Evolutionary conservation across 2,797 vertebrate genomes (phyloP).

Genomic region (Orientallactaga sibirica): DNA sequence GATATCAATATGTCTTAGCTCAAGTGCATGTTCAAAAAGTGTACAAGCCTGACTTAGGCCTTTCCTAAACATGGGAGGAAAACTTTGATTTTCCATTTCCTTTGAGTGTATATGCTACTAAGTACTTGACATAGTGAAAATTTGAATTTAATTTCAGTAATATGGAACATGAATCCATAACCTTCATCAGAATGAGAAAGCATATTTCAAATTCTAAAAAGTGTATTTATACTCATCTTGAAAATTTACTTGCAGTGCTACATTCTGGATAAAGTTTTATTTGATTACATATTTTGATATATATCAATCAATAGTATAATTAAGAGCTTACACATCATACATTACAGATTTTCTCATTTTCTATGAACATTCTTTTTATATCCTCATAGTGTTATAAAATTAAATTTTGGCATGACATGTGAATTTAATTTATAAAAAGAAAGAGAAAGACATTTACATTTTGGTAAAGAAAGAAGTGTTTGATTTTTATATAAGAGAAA

Average conservation of each 20-base stretch:
- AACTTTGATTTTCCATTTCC: background rate
- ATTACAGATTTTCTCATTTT: background rate
- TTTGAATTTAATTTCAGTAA: background rate
- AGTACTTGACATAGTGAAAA: background rate
- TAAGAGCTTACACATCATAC: background rate
- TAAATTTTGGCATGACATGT: background rate
- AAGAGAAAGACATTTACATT: background rate
- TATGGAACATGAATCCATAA: background rate
- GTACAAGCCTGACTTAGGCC: background rate
- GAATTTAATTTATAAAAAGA: constrained; percentile 12
- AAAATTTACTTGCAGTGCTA: background rate
- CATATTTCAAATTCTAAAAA: constrained; percentile 16
- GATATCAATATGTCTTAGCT: background rate
- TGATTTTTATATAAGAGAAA: constrained; percentile 22
- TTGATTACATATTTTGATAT: constrained; percentile 43
- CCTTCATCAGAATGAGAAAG: background rate
- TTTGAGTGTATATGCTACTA: background rate
- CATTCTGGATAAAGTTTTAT: constrained; percentile 14
- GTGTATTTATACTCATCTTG: background rate
- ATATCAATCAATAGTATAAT: background rate
- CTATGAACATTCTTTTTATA: background rate
- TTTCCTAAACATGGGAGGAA: background rate
- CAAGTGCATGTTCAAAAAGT: background rate
- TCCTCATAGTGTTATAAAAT: constrained; percentile 22
- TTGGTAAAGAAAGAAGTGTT: background rate